Evolutionary conservation across 2,888 invertebrate genomes (phyloP).

Genomic region (Eilema caniola): DNA sequence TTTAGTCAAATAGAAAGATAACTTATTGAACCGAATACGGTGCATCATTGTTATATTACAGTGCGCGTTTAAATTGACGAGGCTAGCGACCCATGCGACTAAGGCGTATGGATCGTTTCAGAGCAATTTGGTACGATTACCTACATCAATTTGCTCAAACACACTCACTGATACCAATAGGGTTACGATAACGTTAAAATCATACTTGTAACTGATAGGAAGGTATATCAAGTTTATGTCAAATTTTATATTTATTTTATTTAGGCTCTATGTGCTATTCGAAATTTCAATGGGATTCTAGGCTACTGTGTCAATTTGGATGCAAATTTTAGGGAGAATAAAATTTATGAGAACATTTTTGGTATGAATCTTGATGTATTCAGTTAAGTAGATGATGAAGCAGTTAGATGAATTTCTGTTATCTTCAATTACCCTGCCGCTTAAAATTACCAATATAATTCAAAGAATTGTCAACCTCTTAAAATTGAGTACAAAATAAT

Average conservation of each 20-base stretch:
- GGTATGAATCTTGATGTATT: neutral
- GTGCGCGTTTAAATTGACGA: slow-evolving; percentile 47
- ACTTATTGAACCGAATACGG: slow-evolving; percentile 52
- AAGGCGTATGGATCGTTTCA: slow-evolving; percentile 52
- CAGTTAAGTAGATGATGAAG: neutral
- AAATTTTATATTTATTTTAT: neutral
- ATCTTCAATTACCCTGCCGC: neutral
- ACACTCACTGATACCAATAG: slow-evolving; percentile 49
- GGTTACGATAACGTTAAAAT: slow-evolving; percentile 45
- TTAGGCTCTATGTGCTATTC: neutral
- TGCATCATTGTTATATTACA: slow-evolving; percentile 58
- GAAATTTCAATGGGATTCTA: neutral
- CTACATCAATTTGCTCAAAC: slow-evolving; percentile 66
- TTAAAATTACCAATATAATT: no score
- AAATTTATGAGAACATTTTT: neutral
- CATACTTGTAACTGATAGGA: slow-evolving; percentile 29
- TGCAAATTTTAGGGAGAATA: neutral
- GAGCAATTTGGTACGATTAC: slow-evolving; percentile 69
- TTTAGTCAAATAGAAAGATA: slow-evolving; percentile 65
- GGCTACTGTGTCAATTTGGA: neutral
- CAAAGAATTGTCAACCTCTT: neutral
- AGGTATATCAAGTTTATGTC: slow-evolving; percentile 11
- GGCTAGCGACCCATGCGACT: slow-evolving; percentile 52
- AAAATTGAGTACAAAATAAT: neutral
- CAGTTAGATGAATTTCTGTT: neutral